A percentile compares a stretch with the other conserved stretches of the same genome.
phyloP scores from a whole-genome alignment of 2,888 invertebrate genomes.

The Taenaris catops region DNA sequence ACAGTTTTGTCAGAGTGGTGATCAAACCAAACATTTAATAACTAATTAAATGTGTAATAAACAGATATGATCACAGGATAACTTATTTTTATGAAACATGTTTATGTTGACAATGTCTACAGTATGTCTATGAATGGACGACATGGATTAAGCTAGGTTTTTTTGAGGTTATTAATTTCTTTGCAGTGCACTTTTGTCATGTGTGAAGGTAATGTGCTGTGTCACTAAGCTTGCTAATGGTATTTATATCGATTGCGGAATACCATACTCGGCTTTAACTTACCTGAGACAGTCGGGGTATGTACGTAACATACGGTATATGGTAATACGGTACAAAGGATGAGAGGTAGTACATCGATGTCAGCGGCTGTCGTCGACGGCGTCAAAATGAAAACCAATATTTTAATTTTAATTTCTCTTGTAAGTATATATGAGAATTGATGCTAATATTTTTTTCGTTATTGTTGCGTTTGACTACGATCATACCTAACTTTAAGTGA shows the following conservation, averaged over 20 bases:
- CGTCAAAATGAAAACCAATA: slow-evolving; percentile 29
- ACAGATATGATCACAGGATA: too few species aligned
- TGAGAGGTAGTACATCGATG: slow-evolving; percentile 63
- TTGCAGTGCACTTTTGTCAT: slow-evolving; percentile 5
- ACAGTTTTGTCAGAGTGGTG: too few species aligned
- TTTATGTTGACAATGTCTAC: too few species aligned
- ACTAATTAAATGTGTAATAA: too few species aligned
- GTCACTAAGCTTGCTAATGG: slow-evolving; percentile 20
- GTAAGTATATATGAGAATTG: too few species aligned
- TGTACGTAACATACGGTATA: slow-evolving; percentile 61
- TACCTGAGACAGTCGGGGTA: slow-evolving; percentile 68
- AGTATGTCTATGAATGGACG: not conserved
- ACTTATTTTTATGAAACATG: too few species aligned
- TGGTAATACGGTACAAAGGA: slow-evolving; percentile 58
- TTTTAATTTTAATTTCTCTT: too few species aligned
- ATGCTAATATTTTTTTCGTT: too few species aligned
- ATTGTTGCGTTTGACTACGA: too few species aligned
- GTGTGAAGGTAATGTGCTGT: slow-evolving; percentile 5
- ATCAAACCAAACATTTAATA: too few species aligned
- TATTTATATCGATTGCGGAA: slow-evolving; percentile 19
- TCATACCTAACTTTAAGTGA: too few species aligned
- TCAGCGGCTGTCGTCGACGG: slow-evolving; percentile 56
- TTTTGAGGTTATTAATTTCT: slow-evolving; percentile 6
- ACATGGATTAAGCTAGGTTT: slow-evolving; percentile 4
- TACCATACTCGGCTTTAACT: slow-evolving; percentile 32